phyloP scores from a whole-genome alignment of 1,140 invertebrate species.

The Megalopta genalis region DNA sequence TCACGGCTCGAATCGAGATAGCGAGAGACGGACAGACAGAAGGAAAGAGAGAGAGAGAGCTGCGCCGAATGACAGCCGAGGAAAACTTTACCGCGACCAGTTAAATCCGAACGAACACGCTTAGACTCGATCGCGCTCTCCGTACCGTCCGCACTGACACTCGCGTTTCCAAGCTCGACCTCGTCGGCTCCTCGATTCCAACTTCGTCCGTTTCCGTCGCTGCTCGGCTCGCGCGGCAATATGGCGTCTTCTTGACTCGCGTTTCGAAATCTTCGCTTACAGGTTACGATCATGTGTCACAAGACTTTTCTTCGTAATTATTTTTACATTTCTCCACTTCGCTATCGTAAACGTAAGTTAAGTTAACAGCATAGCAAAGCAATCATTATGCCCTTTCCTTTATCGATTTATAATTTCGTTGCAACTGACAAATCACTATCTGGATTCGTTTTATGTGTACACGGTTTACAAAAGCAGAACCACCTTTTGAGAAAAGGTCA shows the following conservation, averaged over 20 bases:
- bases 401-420: too few relatives aligned
- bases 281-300: background rate
- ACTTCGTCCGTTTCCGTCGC: slow-evolving; percentile 45
- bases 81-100: slow-evolving; percentile 52
- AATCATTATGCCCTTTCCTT: too few relatives aligned
- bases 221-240: slow-evolving; percentile 29
- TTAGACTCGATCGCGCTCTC: slow-evolving; percentile 60
- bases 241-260: slow-evolving; percentile 1
- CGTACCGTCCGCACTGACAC: slow-evolving; percentile 59
- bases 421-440: too few relatives aligned
- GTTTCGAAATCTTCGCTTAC: background rate
- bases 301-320: background rate
- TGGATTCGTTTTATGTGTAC: too few relatives aligned
- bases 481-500: too few relatives aligned
- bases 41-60: slow-evolving; percentile 10
- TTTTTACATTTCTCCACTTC: background rate
- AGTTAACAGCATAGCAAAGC: too few relatives aligned
- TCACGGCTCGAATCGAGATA: slow-evolving; percentile 15
- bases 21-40: slow-evolving; percentile 6
- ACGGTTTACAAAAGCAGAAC: too few relatives aligned
- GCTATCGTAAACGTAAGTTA: too few relatives aligned
- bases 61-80: slow-evolving; percentile 26
- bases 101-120: slow-evolving; percentile 56
- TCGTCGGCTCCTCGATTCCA: slow-evolving; percentile 3
- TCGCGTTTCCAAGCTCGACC: slow-evolving; percentile 45